Evolutionary conservation across 2,113 vertebrate species (phyloP), one percentile per base, ranked within the genome.

Genomic region (Crotalus tigris): DNA sequence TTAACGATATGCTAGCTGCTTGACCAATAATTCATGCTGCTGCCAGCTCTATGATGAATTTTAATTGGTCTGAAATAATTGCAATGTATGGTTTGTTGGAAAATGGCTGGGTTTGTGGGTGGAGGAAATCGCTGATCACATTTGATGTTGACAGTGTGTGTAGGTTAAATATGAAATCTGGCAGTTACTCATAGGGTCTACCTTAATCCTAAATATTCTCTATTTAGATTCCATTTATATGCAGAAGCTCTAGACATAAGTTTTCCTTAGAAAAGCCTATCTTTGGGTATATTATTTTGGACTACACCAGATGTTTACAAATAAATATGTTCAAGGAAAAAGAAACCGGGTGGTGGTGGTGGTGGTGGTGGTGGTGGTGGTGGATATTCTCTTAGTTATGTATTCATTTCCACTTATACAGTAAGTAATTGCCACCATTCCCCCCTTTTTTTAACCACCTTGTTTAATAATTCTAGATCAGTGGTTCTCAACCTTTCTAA

Each of bases 1-100:
- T 93, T 96, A 96, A 46, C 59, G 93, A 95, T 94, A 46, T 93
- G 46, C 96, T 96, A 89, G 29, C 53, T 94, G 93, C 24, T 21
- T 91, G 92, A 93, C 91, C 91, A 49, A 86, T 96, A 94, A 95
- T 95, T 96, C 94, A 96, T 97, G 89, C 89, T 95, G 58, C 46
- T 95, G 69, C 49, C 94, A 51, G 87, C 94, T 95, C 93, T 96
- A 59, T 61, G 21, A 69, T 96, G 46, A 4, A 87, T 96, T 97
- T 95, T 94, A 93, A 93, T 95, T 96, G 55, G 90, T 94, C 94
- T 53, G 21, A 95, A 96, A 91, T 69, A 13, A 94, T 94, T 85
- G 54, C 87, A 96, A 95, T 96, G 93, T 93, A 92, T 93, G 89
- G 58, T 54, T 87, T 90, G 61, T 61, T 75, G 93, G 93, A 44